phyloP scores from a whole-genome alignment of 2,888 invertebrate genomes.

The Vanessa cardui region DNA sequence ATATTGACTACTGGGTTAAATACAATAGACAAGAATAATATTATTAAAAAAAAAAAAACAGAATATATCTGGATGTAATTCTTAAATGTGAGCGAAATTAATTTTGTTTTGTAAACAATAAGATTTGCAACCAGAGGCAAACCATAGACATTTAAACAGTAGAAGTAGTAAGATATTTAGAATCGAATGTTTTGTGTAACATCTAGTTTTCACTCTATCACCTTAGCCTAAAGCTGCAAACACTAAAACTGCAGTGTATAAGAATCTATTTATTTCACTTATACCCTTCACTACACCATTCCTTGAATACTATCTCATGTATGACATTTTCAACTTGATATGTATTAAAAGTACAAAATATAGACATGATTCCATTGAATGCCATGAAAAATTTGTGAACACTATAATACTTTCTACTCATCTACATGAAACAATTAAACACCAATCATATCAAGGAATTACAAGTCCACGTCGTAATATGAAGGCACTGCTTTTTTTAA shows the following conservation, averaged over 20 bases:
- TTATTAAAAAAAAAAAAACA: too few relatives aligned
- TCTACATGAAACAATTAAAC: constrained; percentile 29
- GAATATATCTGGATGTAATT: too few relatives aligned
- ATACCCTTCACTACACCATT: constrained; percentile 31
- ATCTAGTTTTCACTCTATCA: constrained; percentile 12
- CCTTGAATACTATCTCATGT: constrained; percentile 20
- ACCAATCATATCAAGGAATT: constrained; percentile 46
- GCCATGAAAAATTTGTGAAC: constrained; percentile 14
- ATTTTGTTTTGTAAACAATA: too few relatives aligned
- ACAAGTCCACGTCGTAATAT: constrained; percentile 57
- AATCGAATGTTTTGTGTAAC: constrained; percentile 1
- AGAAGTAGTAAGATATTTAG: background rate
- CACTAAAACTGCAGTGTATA: constrained; percentile 37
- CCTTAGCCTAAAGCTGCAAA: constrained; percentile 20
- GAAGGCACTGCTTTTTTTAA: constrained; percentile 74
- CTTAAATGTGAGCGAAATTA: too few relatives aligned
- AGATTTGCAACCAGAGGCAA: too few relatives aligned
- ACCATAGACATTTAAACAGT: too few relatives aligned
- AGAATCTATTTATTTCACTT: constrained; percentile 35
- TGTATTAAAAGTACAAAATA: constrained; percentile 48
- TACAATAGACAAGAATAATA: too few relatives aligned
- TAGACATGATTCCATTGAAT: constrained; percentile 29
- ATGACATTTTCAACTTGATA: constrained; percentile 43
- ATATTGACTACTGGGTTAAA: too few relatives aligned
- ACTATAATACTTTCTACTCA: constrained; percentile 20